Evolutionary conservation across 2,888 invertebrate genomes (phyloP), one percentile per base, ranked within the genome.

Genomic region (Pseudococcus jackbeardsleyi): DNA sequence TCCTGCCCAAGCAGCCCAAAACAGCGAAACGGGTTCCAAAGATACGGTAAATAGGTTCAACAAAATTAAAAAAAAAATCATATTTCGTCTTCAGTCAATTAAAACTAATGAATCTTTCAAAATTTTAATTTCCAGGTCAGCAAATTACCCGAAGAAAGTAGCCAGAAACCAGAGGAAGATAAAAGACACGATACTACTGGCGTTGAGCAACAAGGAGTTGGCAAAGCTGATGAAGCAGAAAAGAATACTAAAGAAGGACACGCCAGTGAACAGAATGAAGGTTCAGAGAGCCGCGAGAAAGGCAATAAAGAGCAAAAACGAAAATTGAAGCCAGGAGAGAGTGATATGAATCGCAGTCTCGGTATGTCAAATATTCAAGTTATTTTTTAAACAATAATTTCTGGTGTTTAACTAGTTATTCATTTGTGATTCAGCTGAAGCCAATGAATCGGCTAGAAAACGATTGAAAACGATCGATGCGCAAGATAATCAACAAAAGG

Each of bases 271-370:
- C 90, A 91, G 90, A 90, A 91, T 89, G 89, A 91, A 84, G 89
- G 90, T 6, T 12, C 87, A 5, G 88, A 88, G 42, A 90, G 85
- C 90, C 91, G 93, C 0, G 93, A 92, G 7, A 91, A 91, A 17
- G 89, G 92, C 68, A 91, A 92, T 77, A 92, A 93, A 33, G 91
- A 92, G 54, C 91, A 92, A 84, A 92, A 93, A 88, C 92, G 93
- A 90, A 93, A 94, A 90, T 95, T 95, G 88, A 95, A 94, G 90
- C 96, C 96, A 0, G 96, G 96, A 0, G 93, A 94, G 89, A 95
- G 95, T 0, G 95, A 97, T 90, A 94, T 95, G 72, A 94, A 95
- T 90, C 93, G 96, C 87, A 95, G 94, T 11, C 92, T 97, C 89
- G 93, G 94, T 93, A 91, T 39, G 39, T 17, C 48, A 33, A 54